Conservation (phyloP, 2,888 invertebrate species). For the Gastrophysa polygoni region DNA sequence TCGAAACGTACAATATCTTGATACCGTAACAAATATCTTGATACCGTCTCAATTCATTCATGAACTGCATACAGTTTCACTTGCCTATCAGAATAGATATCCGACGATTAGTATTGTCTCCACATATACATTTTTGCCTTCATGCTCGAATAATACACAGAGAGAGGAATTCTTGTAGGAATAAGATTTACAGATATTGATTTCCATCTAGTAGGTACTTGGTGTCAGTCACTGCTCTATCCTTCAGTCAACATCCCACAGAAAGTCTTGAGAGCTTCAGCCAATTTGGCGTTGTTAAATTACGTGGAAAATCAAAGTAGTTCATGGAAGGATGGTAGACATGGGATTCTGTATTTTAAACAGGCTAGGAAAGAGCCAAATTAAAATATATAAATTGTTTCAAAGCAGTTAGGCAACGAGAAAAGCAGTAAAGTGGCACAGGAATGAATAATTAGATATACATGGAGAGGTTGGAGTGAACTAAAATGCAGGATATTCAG, state of each 20-base stretch:
- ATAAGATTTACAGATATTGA: too few species aligned
- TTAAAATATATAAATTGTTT: not conserved
- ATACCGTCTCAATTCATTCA: too few species aligned
- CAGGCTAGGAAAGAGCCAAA: not conserved
- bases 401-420: not conserved
- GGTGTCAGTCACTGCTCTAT: not conserved
- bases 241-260: not conserved
- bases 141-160: too few species aligned
- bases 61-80: too few species aligned
- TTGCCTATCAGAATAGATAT: too few species aligned
- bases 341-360: not conserved
- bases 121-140: too few species aligned
- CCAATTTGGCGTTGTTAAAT: not conserved
- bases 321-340: not conserved
- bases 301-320: not conserved
- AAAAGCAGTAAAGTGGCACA: not conserved
- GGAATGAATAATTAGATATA: not conserved
- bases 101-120: too few species aligned
- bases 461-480: not conserved
- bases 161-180: too few species aligned
- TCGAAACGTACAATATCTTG: too few species aligned
- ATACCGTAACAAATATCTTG: too few species aligned
- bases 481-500: not conserved
- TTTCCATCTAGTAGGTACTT: too few species aligned
- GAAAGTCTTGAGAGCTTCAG: not conserved